A percentile compares a stretch with the other conserved stretches of the same genome.
phyloP scores from a whole-genome alignment of 1,140 invertebrate species.

The Eriocheir sinensis region DNA sequence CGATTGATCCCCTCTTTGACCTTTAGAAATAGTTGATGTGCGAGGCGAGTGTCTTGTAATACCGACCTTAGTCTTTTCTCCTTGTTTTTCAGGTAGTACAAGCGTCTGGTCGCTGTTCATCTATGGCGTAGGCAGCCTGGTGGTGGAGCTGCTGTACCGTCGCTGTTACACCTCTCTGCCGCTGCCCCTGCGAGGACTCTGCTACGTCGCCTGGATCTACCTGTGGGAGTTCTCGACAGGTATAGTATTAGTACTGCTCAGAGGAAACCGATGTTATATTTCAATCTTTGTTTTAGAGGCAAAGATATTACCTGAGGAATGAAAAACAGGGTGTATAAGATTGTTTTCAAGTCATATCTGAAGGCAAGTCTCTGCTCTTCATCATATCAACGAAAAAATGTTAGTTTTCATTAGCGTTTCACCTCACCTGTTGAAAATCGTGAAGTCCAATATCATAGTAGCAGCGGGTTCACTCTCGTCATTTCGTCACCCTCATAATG shows the following conservation, averaged over 20 bases:
- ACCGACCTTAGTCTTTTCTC: not conserved
- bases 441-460: too few relatives aligned
- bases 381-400: too few relatives aligned
- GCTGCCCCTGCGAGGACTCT: conserved; percentile 81
- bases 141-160: conserved; percentile 82
- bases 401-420: too few relatives aligned
- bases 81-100: conserved; percentile 81
- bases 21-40: too few relatives aligned
- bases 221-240: conserved; percentile 84
- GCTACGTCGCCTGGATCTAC: conserved; percentile 83
- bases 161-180: conserved; percentile 81
- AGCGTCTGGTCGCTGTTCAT: conserved; percentile 84
- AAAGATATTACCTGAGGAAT: not conserved
- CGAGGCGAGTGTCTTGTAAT: too few relatives aligned
- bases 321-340: too few relatives aligned
- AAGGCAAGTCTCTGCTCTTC: too few relatives aligned
- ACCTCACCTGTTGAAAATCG: too few relatives aligned
- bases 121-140: conserved; percentile 82
- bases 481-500: too few relatives aligned
- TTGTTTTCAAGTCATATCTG: too few relatives aligned
- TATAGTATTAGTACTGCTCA: not conserved
- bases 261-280: not conserved
- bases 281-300: not conserved
- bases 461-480: too few relatives aligned
- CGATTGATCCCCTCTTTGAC: too few relatives aligned